Percentiles rank a stretch among this genome's conserved stretches.
phyloP scores from a whole-genome alignment of 2,113 vertebrate genomes.

The Cebidichthys violaceus region DNA sequence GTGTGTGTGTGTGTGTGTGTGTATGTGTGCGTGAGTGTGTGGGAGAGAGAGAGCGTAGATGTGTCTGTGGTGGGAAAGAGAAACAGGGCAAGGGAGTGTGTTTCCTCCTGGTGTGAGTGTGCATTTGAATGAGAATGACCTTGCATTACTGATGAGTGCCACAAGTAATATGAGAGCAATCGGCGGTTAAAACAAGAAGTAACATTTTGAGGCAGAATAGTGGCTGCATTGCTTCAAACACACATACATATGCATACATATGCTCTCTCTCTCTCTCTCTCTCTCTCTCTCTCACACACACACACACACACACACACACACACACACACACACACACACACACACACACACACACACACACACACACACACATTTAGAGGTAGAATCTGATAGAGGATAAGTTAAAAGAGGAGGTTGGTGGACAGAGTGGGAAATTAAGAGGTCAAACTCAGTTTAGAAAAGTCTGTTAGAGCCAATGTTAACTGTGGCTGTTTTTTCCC shows the following conservation, averaged over 20 bases:
- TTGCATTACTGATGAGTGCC: slow-evolving; percentile 78
- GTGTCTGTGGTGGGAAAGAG: slow-evolving; percentile 75
- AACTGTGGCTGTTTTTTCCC: slow-evolving; percentile 60
- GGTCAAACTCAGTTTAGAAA: slow-evolving; percentile 68
- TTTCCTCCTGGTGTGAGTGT: slow-evolving; percentile 77
- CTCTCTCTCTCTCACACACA: background rate
- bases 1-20: slow-evolving; percentile 21
- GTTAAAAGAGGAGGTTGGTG: slow-evolving; percentile 39
- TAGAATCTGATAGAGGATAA: slow-evolving; percentile 49
- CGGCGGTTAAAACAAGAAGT: slow-evolving; percentile 65
- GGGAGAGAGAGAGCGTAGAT: slow-evolving; percentile 45
- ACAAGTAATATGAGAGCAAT: slow-evolving; percentile 77
- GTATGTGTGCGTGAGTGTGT: slow-evolving; percentile 26
- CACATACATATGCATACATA: slow-evolving; percentile 15
- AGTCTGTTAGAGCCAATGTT: slow-evolving; percentile 50
- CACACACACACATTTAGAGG: slow-evolving; percentile 20
- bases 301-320: slow-evolving; percentile 6
- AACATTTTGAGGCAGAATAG: slow-evolving; percentile 66
- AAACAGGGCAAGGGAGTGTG: slow-evolving; percentile 62
- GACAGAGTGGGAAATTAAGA: slow-evolving; percentile 44
- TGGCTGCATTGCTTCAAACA: slow-evolving; percentile 63
- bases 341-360: slow-evolving; percentile 16
- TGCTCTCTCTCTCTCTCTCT: too few species aligned
- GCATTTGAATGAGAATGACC: slow-evolving; percentile 84
- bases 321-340: background rate